A percentile compares a stretch with the other conserved stretches of the same genome.
phyloP scores from a whole-genome alignment of 2,888 invertebrate species.

The Drosophila pseudotalamancana region DNA sequence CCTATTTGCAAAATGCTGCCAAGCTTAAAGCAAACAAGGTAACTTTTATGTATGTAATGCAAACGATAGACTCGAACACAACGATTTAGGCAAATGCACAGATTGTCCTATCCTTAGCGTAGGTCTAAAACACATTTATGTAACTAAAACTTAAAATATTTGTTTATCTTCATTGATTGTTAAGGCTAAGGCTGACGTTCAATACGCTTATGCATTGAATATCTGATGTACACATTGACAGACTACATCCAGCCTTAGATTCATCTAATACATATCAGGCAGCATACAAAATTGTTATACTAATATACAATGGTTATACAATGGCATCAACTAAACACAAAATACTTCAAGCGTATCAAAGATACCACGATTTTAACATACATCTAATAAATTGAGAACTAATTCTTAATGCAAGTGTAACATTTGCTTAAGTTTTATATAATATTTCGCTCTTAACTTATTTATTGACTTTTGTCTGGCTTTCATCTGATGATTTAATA shows the following conservation, averaged over 20 bases:
- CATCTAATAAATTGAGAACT: background rate
- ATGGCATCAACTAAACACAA: background rate
- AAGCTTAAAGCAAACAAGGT: constrained; percentile 40
- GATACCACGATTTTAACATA: background rate
- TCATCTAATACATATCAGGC: constrained; percentile 2
- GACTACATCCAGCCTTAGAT: background rate
- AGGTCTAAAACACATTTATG: constrained; percentile 5
- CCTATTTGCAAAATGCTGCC: constrained; percentile 44
- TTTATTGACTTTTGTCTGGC: background rate
- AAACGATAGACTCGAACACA: constrained; percentile 50
- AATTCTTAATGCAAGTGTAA: background rate
- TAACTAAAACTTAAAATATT: background rate
- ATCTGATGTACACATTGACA: background rate
- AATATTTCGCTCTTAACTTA: background rate
- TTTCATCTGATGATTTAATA: background rate
- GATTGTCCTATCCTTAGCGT: constrained; percentile 11
- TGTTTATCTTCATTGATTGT: background rate
- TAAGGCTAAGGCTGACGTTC: background rate
- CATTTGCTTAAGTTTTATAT: too few relatives aligned
- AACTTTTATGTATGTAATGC: constrained; percentile 43
- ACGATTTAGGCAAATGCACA: constrained; percentile 16
- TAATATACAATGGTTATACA: background rate
- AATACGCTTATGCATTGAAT: background rate
- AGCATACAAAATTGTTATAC: background rate
- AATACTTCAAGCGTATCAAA: background rate